These are phyloP conservation scores for Lacerta bilineata DNA, from an alignment of 2,797 vertebrate species.

Conservation along the genomic window DNA sequence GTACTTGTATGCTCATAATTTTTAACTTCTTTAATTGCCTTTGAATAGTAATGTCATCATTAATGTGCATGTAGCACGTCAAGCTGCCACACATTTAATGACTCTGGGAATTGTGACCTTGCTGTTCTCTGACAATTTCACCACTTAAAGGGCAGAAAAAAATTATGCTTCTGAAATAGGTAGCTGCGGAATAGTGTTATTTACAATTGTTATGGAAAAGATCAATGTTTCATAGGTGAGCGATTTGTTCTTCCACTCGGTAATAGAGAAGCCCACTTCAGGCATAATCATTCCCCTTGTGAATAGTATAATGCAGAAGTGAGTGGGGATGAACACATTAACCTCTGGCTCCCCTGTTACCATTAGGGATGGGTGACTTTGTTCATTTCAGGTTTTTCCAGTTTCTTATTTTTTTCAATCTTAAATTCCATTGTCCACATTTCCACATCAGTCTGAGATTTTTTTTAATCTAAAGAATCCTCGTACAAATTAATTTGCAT, in stretches of 20 bases:
- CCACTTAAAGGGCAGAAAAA: background rate
- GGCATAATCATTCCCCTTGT: background rate
- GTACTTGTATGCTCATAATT: slow-evolving; percentile 4
- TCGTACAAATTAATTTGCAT: no score
- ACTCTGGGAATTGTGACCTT: background rate
- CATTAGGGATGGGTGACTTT: no score
- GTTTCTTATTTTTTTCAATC: no score
- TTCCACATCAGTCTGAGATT: no score
- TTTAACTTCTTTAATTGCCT: background rate
- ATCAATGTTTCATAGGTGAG: no score
- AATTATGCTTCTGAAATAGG: slow-evolving; percentile 2
- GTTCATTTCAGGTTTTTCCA: no score
- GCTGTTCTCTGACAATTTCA: background rate
- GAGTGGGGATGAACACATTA: no score
- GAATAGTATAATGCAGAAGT: background rate
- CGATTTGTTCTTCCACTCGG: background rate
- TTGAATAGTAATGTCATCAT: slow-evolving; percentile 12
- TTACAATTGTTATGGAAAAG: background rate
- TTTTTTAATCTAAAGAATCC: no score
- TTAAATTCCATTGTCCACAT: no score
- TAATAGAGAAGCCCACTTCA: background rate
- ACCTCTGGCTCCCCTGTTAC: no score
- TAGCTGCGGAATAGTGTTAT: background rate
- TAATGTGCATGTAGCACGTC: background rate
- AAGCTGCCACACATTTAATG: background rate